Evolutionary conservation across 2,797 vertebrate genomes (phyloP), one percentile per base, ranked within the genome.

Genomic region (Danio aesculapii): DNA sequence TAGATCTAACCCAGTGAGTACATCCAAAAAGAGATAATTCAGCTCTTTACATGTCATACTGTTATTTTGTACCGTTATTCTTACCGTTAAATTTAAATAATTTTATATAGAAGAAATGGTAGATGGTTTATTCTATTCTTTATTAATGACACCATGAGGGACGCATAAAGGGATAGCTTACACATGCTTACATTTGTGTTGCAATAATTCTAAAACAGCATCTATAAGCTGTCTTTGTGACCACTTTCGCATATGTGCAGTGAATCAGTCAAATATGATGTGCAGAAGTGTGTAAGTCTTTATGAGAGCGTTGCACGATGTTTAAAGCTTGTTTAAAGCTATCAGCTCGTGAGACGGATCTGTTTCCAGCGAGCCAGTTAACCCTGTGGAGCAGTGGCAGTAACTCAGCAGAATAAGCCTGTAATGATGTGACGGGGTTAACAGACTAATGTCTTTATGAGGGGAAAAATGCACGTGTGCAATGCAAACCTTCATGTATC

Each of bases 361-460:
- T 9, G 75, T 16, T 77, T 55, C 41, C 43, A 75, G 12, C 8
- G 66, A 63, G n/a, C 66, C 47, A 62, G 75, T 64, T 78, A 57
- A 75, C 9, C 52, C 13, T 72, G 75, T 62, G 17, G 74, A 69
- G 80, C 11, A 44, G 11, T 0, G 14, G 46, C 30, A 81, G 19
- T 72, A 75, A 80, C 44, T 71, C 72, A 47, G 8, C 55, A 70
- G 55, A 75, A 70, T 16, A 30, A 62, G 13, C 46, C 68, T 44
- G 53, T 70, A 68, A 81, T 47, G 63, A 81, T 78, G 50, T 79
- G 68, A 81, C 44, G 4, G 63, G 46, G 73, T 81, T 70, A 82
- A 46, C 12, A 82, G 85, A 47, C 53, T 81, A 69, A 82, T 79
- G 75, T 59, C 62, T 88, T 84, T 67, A 53, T 21, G 72, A 16